Evolutionary conservation across 2,113 vertebrate genomes (phyloP), one percentile per base, ranked within the genome.

Genomic region (Zosterops japonicus): DNA sequence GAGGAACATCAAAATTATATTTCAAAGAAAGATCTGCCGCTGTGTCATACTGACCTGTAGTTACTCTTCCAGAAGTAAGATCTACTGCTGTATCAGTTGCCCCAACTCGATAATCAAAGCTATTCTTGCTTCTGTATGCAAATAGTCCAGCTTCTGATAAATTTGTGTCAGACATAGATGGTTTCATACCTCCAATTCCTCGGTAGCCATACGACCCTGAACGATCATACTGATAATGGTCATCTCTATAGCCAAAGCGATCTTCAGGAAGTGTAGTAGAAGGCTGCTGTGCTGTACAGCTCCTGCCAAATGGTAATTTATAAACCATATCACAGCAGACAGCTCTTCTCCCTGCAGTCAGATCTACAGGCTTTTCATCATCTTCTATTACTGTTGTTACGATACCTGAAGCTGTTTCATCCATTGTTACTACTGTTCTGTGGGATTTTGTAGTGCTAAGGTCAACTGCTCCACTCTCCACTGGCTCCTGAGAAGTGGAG

Each of bases 251-350:
- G 88, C 98, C 98, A 97, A 98, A 98, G 41, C 98, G 98, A 92
- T 99, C 98, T 94, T 99, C 99, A 36, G 99, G 99, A 94, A 99
- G 98, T 24, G 98, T 98, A 63, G 98, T 97, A 88, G 98, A 97
- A 8, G 99, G 98, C 46, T 99, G 98, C 80, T 98, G 98, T 93
- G 98, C 98, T 83, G 98, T 98, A 89, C 99, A 99, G 94, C 98
- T 99, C 94, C 98, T 98, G 77, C 99, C 98, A 97, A 99, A 99
- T 44, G 99, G 99, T 61, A 99, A 97, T 93, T 98, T 99, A 96
- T 99, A 99, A 94, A 99, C 99, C 80, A 99, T 96, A 97, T 99
- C 99, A 97, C 99, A 99, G 96, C 99, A 99, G 78, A 99, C 99
- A 80, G 98, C 98, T 97, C 98, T 98, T 87, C 99, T 98, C 47